Evolutionary conservation across 2,888 invertebrate genomes (phyloP), one percentile per base, ranked within the genome.

Genomic region (Endomychus coccineus): DNA sequence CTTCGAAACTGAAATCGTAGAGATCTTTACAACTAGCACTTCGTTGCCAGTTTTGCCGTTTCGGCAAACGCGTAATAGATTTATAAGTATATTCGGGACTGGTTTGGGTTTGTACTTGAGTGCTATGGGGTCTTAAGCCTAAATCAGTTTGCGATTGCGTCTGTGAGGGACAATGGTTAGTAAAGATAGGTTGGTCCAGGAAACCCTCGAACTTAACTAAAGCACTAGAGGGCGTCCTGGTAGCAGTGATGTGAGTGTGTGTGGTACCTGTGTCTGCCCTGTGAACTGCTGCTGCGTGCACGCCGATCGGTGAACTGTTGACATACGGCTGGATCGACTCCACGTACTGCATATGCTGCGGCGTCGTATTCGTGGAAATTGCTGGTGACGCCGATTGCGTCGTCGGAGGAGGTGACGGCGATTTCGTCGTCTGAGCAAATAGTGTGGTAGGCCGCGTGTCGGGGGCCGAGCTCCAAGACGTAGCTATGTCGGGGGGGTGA

Each of bases 11-110:
- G 61, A 78, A 80, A 62, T 83, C 83, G 60, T 82, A 81, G 42
- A 88, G 72, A 59, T 87, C 85, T 66, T 83, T 80, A 66, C 86
- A 86, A 57, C 84, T 84, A 53, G 83, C 80, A 61, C 84, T 84
- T 58, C 86, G 81, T 45, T 83, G 79, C 83, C 84, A 83, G 40
- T 73, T 64, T 55, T 71, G 71, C 46, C 68, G 65, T 56, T 71
- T 67, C 39, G 68, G 62, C 45, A 64, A 58, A 24, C 55, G 61
- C 55, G 49, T 50, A 22, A 52, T 40, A 10, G 53, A 47, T 36
- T 51, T 46, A 43, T 55, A 52, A 16, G 49, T 48, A 46, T 58
- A 54, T 39, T 59, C 56, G 46, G 56, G 48, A 32, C 44, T 48
- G 38, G 45, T 48, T 42, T 53, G 49, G 38, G 44, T 41, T 25